These are phyloP conservation scores for Jordanella pulchra DNA, from an alignment of 2,797 vertebrate genomes.

Conservation along the genomic window DNA sequence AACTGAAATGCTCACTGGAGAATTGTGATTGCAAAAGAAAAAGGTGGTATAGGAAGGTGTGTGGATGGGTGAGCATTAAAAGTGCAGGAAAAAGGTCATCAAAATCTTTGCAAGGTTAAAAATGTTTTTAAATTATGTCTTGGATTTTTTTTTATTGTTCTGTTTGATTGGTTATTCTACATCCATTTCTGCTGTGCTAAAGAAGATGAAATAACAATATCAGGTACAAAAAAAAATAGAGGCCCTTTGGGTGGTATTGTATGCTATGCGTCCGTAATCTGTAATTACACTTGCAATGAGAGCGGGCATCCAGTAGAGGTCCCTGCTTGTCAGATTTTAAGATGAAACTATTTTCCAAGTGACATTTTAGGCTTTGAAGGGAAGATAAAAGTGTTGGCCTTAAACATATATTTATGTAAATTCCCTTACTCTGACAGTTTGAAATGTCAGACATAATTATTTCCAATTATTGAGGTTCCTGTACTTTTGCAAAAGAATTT, in stretches of 20 bases:
- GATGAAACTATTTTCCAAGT: neutral
- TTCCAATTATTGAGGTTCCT: no score
- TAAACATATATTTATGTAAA: neutral
- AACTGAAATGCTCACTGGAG: neutral
- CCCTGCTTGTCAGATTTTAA: constrained; percentile 13
- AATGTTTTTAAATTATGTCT: no score
- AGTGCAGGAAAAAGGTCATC: neutral
- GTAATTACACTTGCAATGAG: constrained; percentile 2
- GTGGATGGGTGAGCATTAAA: neutral
- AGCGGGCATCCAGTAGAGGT: constrained; percentile 29
- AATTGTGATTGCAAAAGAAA: neutral
- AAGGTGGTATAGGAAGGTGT: neutral
- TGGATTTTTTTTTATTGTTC: neutral
- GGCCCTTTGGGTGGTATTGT: no score
- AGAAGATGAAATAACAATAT: neutral
- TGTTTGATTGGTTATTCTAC: neutral
- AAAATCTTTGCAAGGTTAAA: neutral
- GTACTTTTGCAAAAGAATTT: no score
- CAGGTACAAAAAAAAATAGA: no score
- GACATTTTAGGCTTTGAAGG: neutral
- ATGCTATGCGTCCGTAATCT: neutral
- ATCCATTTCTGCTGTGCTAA: neutral
- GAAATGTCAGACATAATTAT: neutral
- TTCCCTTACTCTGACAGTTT: neutral
- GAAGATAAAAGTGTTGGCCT: neutral